Base-by-base conservation (phyloP, 2,888 invertebrate species). In the Epinotia bilunana region DNA sequence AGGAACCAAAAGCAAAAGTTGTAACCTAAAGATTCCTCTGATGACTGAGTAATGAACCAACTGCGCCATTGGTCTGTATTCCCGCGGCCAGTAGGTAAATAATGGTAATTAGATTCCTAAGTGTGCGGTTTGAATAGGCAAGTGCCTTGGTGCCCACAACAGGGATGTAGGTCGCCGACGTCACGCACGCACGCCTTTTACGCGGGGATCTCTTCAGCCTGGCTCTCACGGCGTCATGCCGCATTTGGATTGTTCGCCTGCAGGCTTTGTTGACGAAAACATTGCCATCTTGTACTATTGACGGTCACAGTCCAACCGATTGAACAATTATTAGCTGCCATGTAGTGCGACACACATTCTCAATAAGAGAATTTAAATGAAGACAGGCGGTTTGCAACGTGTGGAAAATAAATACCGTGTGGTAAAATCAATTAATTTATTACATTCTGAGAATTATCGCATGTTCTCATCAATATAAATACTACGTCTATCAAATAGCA, bases 31-130 rank as follows among this genome's bases (percentile, higher is more conserved):
- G 23, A 61, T 20, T 43, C 23, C 23, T 55, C 53, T 39, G 67
- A 73, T 69, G 57, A 63, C 63, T 58, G n/a, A 46, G 62, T 70
- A 61, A 74, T 39, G 46, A 67, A 43, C 58, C 70, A 62, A 61
- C 72, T 77, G 77, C 75, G 73, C 46, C 62, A 39, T 55, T 58
- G 76, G 74, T 73, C 69, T 70, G 79, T 79, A 77, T 78, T 78
- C 78, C 77, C 74, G 77, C 68, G 68, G 74, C 73, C 58, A 74
- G 83, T 85, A 82, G 79, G 83, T 86, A 87, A 91, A 86, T 88
- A 87, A 90, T 88, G 89, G 82, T 89, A 91, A 91, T 88, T 86
- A 89, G 83, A 90, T 91, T 84, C 88, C 83, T 78, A 84, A 82
- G 84, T 83, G 83, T 82, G 84, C 82, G 83, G 76, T 81, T 84